Conservation (phyloP, 1,140 invertebrate genomes). For the Dermatophagoides farinae region DNA sequence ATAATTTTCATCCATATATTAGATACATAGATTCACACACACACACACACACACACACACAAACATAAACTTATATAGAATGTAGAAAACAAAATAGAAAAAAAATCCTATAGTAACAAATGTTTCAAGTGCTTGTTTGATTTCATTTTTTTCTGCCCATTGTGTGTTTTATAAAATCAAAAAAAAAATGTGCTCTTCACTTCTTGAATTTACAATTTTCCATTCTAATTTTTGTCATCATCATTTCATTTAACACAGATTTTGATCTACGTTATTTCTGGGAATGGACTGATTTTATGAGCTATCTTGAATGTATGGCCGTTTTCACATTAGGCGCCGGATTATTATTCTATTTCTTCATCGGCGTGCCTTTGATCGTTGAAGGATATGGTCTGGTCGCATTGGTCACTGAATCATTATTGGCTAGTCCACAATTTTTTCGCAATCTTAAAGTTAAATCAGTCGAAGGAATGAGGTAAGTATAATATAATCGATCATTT, state of each 20-base stretch:
- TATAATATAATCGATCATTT: not conserved
- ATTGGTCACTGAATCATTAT: slow-evolving; percentile 84
- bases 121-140: not conserved
- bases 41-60: no score
- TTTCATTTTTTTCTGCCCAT: not conserved
- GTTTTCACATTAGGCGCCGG: slow-evolving; percentile 61
- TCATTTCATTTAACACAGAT: slow-evolving; percentile 34
- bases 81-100: no score
- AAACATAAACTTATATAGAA: no score
- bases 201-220: not conserved
- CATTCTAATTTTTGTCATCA: not conserved
- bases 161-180: not conserved
- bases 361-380: slow-evolving; percentile 56
- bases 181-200: not conserved
- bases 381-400: slow-evolving; percentile 78
- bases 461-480: slow-evolving; percentile 86
- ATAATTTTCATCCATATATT: no score
- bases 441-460: slow-evolving; percentile 72
- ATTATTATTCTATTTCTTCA: slow-evolving; percentile 64
- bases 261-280: slow-evolving; percentile 54
- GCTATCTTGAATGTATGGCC: slow-evolving; percentile 78
- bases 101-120: no score
- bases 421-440: slow-evolving; percentile 77
- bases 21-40: no score
- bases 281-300: slow-evolving; percentile 96